Evolutionary conservation across 2,888 invertebrate species (phyloP), one percentile per base, ranked within the genome.

Genomic region (Branchellion lobata): DNA sequence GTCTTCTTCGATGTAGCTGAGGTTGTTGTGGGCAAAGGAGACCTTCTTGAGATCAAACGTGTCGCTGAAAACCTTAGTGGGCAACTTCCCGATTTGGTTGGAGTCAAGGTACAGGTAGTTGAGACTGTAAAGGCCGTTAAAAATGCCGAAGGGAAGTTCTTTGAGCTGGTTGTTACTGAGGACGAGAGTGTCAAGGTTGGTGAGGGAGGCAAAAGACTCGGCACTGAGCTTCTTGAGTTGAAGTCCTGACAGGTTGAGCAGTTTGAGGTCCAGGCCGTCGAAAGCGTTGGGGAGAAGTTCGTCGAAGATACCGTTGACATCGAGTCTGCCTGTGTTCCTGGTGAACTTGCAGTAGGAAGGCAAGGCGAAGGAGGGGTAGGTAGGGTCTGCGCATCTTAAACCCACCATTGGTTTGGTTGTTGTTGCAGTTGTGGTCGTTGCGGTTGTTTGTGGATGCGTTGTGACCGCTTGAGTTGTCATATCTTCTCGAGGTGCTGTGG

Each of bases 271-370:
- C 3, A 77, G 33, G 1, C 65, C 77, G 24, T 77, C 36, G 65
- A 77, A 77, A 3, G 77, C 77, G 1, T 36, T 3, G 8, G 77
- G 77, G 8, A 61, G 53, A 65, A 77, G 21, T 33, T 61, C 57
- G n/a, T 77, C 77, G 36, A 77, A 77, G 27, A 21, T 21, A 5
- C 5, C 21, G 61, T 3, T 3, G 24, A 57, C 21, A 14, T 57
- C 61, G 5, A 57, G 21, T 3, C 5, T 27, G 21, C 53, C 75
- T 14, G 73, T 73, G 27, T 18, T 34, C 3, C 21, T 18, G 1
- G 65, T 21, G 31, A 36, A 61, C 36, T 61, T 65, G 65, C 77
- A 77, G 77, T 77, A 57, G 27, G 65, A 33, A 1, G 77, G 77
- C 65, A n/a, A 61, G 33, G n/a, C 27, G 29, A 65, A 61, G 24